Percentiles rank a stretch among this genome's conserved stretches.
These are phyloP conservation scores for Sphyrna mokarran DNA, from an alignment of 2,113 vertebrate species.

Conservation along the genomic window DNA sequence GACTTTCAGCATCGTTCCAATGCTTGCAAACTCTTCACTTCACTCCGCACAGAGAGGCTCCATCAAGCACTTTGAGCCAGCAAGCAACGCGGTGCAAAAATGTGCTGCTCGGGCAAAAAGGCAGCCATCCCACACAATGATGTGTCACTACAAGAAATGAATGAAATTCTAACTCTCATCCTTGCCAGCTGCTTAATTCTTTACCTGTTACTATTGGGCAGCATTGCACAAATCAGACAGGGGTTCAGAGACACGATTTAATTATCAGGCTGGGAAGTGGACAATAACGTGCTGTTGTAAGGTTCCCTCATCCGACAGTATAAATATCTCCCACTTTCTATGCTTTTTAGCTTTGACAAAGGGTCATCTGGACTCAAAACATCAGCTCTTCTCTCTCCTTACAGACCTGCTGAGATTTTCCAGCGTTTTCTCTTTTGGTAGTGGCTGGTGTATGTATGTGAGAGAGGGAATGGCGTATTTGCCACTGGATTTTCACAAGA, in stretches of 20 bases:
- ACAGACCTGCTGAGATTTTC: too few species aligned
- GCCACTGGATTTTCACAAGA: background rate
- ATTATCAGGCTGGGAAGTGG: background rate
- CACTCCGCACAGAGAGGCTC: background rate
- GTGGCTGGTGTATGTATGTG: too few species aligned
- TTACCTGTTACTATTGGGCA: background rate
- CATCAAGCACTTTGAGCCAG: background rate
- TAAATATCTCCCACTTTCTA: too few species aligned
- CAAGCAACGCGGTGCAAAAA: background rate
- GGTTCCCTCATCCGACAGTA: too few species aligned
- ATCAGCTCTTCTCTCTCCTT: too few species aligned
- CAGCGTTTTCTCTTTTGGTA: too few species aligned
- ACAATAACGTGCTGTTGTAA: background rate
- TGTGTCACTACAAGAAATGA: background rate
- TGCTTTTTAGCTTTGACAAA: too few species aligned
- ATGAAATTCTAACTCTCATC: background rate
- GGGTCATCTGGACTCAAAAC: too few species aligned
- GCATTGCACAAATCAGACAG: background rate
- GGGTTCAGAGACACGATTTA: background rate
- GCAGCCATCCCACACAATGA: background rate
- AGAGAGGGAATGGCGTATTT: background rate
- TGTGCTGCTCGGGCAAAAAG: background rate
- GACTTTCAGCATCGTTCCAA: background rate
- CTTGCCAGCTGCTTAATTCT: background rate
- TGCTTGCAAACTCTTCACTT: background rate